Base-by-base conservation (phyloP, 2,888 invertebrate species). In the Gerris lacustris region DNA sequence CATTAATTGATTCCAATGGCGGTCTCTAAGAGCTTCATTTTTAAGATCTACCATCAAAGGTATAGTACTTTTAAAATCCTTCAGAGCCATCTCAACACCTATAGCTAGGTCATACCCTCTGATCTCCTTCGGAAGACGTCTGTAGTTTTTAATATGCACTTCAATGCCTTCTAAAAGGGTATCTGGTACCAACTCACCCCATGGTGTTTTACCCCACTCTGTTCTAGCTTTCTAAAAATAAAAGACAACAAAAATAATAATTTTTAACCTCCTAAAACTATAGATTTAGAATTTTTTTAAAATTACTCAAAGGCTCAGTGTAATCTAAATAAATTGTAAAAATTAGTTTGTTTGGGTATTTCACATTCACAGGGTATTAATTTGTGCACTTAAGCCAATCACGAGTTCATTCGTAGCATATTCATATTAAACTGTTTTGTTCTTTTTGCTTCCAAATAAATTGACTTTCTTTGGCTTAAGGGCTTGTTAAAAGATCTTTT, bases 1-100 rank as follows among this genome's bases (percentile, higher is more conserved):
- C 95, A 96, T 95, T 67, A 96, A 82, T 76, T 90, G 87, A 76
- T 87, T 86, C 96, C 96, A 96, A 81, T 96, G 96, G 11, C 95
- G 84, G 76, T 92, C 91, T 9, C 94, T 83, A 80, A 96, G 85
- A 0, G 95, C 93, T 77, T 95, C 94, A 78, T 94, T 91, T 80
- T 95, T 96, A 69, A 96, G 81, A 64, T 93, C 91, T 6, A 93
- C 91, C 87, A 95, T 94, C 67, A 96, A 82, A 0, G 95, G 94
- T 1, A 96, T 89, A 0, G 92, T 88, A 74, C 87, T 87, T 78
- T 90, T 90, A 82, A 96, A 96, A 77, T 91, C 90, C 77, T 89
- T 91, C 92, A 96, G 90, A 77, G 88, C 88, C n/a, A 87, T 80
- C 74, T 94, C 91, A 43, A 96, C 79, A 75, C 86, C 85, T 73